A percentile compares a stretch with the other conserved stretches of the same genome.
Evolutionary conservation across 2,888 invertebrate species (phyloP).

Genomic region (Phrixothrix hirtus): DNA sequence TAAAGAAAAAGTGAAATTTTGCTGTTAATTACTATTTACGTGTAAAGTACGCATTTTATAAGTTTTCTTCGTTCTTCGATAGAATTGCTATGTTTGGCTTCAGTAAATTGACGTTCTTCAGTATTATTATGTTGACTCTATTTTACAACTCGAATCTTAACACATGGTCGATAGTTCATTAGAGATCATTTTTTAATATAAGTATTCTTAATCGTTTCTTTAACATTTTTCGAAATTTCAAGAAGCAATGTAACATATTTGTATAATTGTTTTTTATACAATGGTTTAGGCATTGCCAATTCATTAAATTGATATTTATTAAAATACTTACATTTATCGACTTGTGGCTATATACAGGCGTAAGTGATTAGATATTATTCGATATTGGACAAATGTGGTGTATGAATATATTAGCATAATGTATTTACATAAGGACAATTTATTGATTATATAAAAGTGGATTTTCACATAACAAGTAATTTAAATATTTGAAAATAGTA

Average conservation of each 20-base stretch:
- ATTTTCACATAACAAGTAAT: too few species aligned
- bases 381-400: not conserved
- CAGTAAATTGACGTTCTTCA: slow-evolving; percentile 5
- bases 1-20: not conserved
- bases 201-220: not conserved
- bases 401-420: not conserved
- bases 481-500: too few species aligned
- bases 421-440: not conserved
- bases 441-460: too few species aligned
- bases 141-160: not conserved
- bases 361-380: not conserved
- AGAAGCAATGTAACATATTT: too few species aligned
- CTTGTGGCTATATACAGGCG: not conserved
- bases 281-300: not conserved
- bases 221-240: not conserved
- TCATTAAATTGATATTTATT: not conserved
- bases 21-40: not conserved
- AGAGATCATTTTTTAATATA: too few species aligned
- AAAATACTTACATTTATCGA: not conserved
- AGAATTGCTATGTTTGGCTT: slow-evolving; percentile 3
- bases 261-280: not conserved
- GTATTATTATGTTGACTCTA: slow-evolving; percentile 5
- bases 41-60: slow-evolving; percentile 1
- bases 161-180: not conserved
- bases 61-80: slow-evolving; percentile 1